These are phyloP conservation scores for Spheniscus mendiculus DNA, from an alignment of 2,113 vertebrate genomes.

Conservation along the genomic window DNA sequence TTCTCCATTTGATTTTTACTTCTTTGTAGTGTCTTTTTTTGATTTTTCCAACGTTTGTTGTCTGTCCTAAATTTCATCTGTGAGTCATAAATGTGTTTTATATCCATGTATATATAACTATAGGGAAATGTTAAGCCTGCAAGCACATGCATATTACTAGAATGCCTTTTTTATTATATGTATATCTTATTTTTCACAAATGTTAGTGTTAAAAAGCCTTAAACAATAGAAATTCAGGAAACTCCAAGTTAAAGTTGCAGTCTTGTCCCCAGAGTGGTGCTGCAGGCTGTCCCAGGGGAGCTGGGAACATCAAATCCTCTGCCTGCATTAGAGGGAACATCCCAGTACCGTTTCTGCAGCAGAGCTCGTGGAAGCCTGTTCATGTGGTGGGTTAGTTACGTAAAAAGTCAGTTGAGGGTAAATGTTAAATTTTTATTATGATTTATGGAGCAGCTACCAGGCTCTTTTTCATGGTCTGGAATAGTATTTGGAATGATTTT, in stretches of 20 bases:
- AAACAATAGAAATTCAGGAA: background rate
- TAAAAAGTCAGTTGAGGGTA: background rate
- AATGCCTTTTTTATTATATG: background rate
- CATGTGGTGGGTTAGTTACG: background rate
- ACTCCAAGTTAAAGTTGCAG: background rate
- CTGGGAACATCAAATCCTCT: background rate
- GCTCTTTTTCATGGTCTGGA: background rate
- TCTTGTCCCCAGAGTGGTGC: background rate
- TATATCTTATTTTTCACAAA: background rate
- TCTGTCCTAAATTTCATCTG: background rate
- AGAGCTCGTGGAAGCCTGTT: background rate
- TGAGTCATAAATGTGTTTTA: background rate
- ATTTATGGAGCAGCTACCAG: background rate
- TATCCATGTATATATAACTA: background rate
- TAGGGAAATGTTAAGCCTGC: background rate
- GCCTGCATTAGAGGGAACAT: background rate
- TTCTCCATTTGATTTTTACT: background rate
- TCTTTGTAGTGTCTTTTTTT: background rate
- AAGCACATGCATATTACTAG: background rate
- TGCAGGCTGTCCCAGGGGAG: background rate
- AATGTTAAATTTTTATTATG: background rate
- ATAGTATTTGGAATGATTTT: background rate
- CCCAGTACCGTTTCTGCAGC: background rate
- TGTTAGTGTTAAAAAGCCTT: background rate
- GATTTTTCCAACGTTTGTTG: background rate